phyloP scores from a whole-genome alignment of 2,797 vertebrate species.

The Prunella strophiata region DNA sequence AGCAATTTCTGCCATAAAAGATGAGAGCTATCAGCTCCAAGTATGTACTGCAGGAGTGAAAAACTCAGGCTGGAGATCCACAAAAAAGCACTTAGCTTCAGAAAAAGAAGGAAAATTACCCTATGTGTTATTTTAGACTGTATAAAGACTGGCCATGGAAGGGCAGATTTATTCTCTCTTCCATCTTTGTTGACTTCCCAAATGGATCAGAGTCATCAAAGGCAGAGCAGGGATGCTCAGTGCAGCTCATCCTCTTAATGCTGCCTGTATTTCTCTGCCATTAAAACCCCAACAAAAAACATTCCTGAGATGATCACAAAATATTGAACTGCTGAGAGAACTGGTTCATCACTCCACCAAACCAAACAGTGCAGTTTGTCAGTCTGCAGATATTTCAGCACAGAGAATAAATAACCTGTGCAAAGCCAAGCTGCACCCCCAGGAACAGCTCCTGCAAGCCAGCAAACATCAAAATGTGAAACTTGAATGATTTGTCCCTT shows the following conservation, averaged over 20 bases:
- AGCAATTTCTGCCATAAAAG: conserved; percentile 31
- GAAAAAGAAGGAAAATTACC: conserved; percentile 21
- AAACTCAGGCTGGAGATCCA: neutral
- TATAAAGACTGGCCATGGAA: neutral
- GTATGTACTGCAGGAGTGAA: neutral
- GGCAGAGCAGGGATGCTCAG: neutral
- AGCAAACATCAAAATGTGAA: neutral
- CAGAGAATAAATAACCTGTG: neutral
- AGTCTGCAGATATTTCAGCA: neutral
- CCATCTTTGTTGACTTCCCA: conserved; percentile 14
- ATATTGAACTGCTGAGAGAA: neutral
- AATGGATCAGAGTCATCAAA: conserved; percentile 14
- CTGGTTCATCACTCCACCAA: neutral
- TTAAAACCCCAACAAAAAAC: neutral
- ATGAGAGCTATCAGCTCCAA: conserved; percentile 14
- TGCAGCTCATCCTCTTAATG: neutral
- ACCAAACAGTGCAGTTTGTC: neutral
- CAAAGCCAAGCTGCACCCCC: neutral
- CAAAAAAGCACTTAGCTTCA: neutral
- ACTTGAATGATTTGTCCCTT: neutral
- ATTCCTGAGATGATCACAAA: neutral
- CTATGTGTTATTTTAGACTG: conserved; percentile 17
- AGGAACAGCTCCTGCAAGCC: neutral
- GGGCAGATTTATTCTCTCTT: conserved; percentile 25
- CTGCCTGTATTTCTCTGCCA: neutral